A percentile compares a stretch with the other conserved stretches of the same genome.
Evolutionary conservation across 2,888 invertebrate genomes (phyloP).

Genomic region (Caenorhabditis sp.): DNA sequence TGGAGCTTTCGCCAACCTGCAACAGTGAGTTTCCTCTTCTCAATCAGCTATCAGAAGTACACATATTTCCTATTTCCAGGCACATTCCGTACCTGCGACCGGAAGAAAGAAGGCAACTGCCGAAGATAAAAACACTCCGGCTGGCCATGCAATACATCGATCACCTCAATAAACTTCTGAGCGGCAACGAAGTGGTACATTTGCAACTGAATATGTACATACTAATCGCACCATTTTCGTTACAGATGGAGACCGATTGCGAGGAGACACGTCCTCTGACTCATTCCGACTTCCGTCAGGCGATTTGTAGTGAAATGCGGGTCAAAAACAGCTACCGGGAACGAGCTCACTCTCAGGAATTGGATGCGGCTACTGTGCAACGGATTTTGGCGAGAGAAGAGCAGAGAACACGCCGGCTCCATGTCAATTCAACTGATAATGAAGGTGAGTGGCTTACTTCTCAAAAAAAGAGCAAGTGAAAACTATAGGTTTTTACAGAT

Average conservation of each 20-base stretch:
- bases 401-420: not conserved
- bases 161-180: conserved; percentile 33
- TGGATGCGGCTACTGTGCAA: conserved; percentile 24
- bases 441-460: too few relatives aligned
- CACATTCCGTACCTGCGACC: conserved; percentile 41
- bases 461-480: too few relatives aligned
- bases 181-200: conserved; percentile 26
- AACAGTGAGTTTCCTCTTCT: conserved; percentile 25
- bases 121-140: conserved; percentile 60
- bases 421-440: not conserved
- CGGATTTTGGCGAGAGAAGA: conserved; percentile 25
- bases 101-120: conserved; percentile 30
- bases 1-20: conserved; percentile 1
- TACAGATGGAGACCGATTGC: conserved; percentile 1
- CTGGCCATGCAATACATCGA: conserved; percentile 56
- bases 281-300: conserved; percentile 16
- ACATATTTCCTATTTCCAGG: conserved; percentile 20
- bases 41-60: not conserved
- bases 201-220: not conserved
- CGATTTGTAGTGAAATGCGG: conserved; percentile 23
- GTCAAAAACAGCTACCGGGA: conserved; percentile 34
- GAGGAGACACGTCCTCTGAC: conserved; percentile 10
- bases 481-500: too few relatives aligned
- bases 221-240: not conserved
- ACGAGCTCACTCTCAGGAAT: conserved; percentile 19